Percentiles rank a stretch among this genome's conserved stretches.
Evolutionary conservation across 2,888 invertebrate species (phyloP).

Genomic region (Tethea ocularis): DNA sequence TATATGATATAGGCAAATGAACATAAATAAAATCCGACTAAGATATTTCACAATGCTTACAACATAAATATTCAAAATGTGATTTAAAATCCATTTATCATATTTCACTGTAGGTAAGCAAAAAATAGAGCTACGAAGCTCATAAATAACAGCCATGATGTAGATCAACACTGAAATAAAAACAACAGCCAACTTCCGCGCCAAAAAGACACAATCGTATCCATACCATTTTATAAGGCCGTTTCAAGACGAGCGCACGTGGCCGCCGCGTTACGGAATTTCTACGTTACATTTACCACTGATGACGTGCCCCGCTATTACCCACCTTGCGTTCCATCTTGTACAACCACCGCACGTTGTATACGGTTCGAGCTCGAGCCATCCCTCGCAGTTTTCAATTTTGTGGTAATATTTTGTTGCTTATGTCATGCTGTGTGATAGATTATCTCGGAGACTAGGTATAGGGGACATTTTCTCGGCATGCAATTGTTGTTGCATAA

Average conservation of each 20-base stretch:
- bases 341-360: not conserved
- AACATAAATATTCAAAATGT: not conserved
- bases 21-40: no score
- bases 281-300: conserved; percentile 59
- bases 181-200: conserved; percentile 18
- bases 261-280: conserved; percentile 50
- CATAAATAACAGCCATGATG: not conserved
- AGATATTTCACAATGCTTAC: not conserved
- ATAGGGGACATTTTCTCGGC: conserved; percentile 26
- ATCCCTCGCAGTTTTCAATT: conserved; percentile 48
- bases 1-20: no score
- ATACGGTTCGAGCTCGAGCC: conserved; percentile 16
- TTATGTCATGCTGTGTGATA: conserved; percentile 38
- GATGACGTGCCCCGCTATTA: conserved; percentile 52
- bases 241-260: conserved; percentile 41
- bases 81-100: conserved; percentile 13
- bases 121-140: not conserved
- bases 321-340: conserved; percentile 18
- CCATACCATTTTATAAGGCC: conserved; percentile 28
- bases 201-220: conserved; percentile 27
- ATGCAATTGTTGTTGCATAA: conserved; percentile 19
- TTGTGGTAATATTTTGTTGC: conserved; percentile 42
- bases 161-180: conserved; percentile 9
- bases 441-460: conserved; percentile 30
- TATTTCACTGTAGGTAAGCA: conserved; percentile 11